Evolutionary conservation across 1,140 invertebrate genomes (phyloP), one percentile per base, ranked within the genome.

Genomic region (Mamestra configurata): DNA sequence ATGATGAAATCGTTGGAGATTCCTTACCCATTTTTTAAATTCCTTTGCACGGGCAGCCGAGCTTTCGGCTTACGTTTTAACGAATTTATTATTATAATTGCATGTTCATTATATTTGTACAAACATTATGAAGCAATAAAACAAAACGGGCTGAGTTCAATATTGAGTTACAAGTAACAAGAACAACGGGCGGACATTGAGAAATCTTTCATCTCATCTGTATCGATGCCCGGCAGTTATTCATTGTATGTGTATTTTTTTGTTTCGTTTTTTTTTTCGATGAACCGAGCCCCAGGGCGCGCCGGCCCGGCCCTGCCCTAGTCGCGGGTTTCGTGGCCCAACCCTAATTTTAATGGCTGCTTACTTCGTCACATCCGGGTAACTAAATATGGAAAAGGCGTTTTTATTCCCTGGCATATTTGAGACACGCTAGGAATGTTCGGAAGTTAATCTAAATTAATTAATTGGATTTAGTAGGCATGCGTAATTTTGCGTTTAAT

Each of bases 321-420:
- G 88, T 84, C 88, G 83, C 85, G 85, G 81, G 88, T 86, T 90
- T 88, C 83, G 88, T 91, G 87, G 90, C 93, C 92, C 92, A 95
- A 93, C 93, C 93, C 93, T 94, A 94, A 95, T 94, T 94, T 94
- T 94, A 93, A 93, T 95, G 92, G 92, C 92, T 91, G 91, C 93
- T 92, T 81, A 83, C 84, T 73, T 64, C 85, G 88, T 87, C 87
- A 94, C 88, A 92, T 94, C 92, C 90, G 90, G 92, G 79, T 91
- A 81, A 83, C 80, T 82, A 83, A 90, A 81, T 90, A 85, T 93
- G 89, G 92, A 90, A 83, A 79, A 80, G 76, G 77, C 11, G 76
- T 53, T 80, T 59, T 43, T 46, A 35, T 20, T 43, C 24, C 22
- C 24, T n/a, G 15, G 24, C 2, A 5, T 1, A 72, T 53, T 53